Evolutionary conservation across 1,140 invertebrate genomes (phyloP).

Genomic region (Drosophila kohkoa): DNA sequence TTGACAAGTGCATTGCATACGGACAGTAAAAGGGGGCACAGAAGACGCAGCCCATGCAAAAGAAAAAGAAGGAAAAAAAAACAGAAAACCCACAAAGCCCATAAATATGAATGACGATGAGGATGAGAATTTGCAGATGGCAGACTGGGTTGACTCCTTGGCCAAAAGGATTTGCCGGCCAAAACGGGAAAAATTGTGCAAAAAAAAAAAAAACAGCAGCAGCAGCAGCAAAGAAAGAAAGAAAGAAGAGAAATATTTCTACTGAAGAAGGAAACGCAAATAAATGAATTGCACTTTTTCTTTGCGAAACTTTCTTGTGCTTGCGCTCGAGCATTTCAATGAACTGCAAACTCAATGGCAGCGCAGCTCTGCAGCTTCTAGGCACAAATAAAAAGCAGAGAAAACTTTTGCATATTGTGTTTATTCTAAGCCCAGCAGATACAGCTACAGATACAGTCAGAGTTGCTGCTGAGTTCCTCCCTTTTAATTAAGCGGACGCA

Average conservation of each 20-base stretch:
- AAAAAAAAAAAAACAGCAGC: constrained; percentile 21
- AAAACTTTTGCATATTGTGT: constrained; percentile 79
- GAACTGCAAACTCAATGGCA: constrained; percentile 72
- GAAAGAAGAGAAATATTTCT: constrained; percentile 18
- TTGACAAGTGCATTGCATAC: constrained; percentile 83
- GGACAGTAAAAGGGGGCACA: constrained; percentile 30
- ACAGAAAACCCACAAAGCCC: constrained; percentile 60
- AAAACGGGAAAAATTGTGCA: constrained; percentile 36
- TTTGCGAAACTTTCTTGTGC: constrained; percentile 69
- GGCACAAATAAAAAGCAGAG: constrained; percentile 35
- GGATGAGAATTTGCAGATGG: constrained; percentile 12
- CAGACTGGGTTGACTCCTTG: constrained; percentile 57
- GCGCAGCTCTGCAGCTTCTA: constrained; percentile 18
- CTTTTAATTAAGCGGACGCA: constrained; percentile 77
- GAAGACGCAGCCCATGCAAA: constrained; percentile 49
- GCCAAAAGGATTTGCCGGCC: constrained; percentile 54
- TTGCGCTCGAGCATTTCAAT: constrained; percentile 64
- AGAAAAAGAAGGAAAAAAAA: constrained; percentile 13
- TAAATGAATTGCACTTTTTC: constrained; percentile 83
- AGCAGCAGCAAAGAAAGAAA: not conserved
- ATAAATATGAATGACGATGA: constrained; percentile 76
- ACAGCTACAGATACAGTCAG: not conserved
- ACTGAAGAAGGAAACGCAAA: constrained; percentile 79
- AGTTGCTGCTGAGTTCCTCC: constrained; percentile 33
- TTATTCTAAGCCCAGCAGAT: constrained; percentile 73